These are phyloP conservation scores for Artibeus lituratus DNA, from an alignment of 2,797 vertebrate species.

Conservation along the genomic window DNA sequence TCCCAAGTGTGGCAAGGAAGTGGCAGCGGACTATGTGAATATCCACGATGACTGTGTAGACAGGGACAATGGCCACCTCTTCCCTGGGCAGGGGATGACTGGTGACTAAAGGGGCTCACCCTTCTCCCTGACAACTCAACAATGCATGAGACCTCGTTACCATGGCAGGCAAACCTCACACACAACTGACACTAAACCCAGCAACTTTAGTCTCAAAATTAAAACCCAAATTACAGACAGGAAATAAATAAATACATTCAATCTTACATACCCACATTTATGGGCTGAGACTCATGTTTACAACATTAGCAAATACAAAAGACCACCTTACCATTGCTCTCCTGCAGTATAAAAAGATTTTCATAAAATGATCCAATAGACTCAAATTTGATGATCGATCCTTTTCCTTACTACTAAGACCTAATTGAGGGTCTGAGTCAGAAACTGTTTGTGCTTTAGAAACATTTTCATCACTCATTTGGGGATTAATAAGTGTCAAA, in stretches of 20 bases:
- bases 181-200: background rate
- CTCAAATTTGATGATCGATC: conserved; percentile 8
- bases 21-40: background rate
- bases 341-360: conserved; percentile 86
- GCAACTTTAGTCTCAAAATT: background rate
- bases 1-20: background rate
- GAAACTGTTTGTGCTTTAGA: conserved; percentile 10
- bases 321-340: conserved; percentile 89
- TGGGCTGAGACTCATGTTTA: background rate
- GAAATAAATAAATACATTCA: background rate
- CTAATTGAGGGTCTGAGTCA: conserved; percentile 20
- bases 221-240: background rate
- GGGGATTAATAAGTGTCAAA: conserved; percentile 50
- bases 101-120: background rate
- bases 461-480: conserved; percentile 58
- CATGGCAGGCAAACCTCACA: background rate
- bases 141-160: background rate
- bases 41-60: background rate
- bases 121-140: background rate
- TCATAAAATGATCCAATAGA: conserved; percentile 84
- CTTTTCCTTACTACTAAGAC: conserved; percentile 42
- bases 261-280: background rate
- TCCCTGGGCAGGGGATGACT: background rate
- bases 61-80: background rate
- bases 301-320: background rate